A percentile compares a stretch with the other conserved stretches of the same genome.
phyloP scores from a whole-genome alignment of 2,888 invertebrate species.

The Gibbula magus region DNA sequence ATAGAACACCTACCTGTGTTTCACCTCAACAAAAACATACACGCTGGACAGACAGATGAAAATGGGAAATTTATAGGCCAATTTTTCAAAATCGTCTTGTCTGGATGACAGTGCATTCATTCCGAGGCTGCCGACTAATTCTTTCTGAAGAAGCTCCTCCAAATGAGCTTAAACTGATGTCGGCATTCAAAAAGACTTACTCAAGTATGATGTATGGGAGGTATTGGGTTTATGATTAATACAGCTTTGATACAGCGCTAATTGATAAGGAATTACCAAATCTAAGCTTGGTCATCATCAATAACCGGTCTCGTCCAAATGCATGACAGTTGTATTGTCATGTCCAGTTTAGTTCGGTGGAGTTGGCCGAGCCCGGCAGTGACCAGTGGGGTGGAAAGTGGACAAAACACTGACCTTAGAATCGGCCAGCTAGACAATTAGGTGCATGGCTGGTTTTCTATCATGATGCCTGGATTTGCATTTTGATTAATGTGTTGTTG shows the following conservation, averaged over 20 bases:
- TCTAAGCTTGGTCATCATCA: constrained; percentile 2
- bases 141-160: not conserved
- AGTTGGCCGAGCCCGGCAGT: not conserved
- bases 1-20: not conserved
- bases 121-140: not conserved
- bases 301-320: constrained; percentile 2
- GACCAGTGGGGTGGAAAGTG: not conserved
- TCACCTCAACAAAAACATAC: not conserved
- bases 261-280: constrained; percentile 16
- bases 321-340: not conserved
- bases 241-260: not conserved
- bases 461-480: not conserved
- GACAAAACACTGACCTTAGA: not conserved
- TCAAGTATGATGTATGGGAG: constrained; percentile 8
- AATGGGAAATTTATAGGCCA: constrained; percentile 4
- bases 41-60: not conserved
- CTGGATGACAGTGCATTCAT: not conserved
- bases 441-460: not conserved
- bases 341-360: not conserved
- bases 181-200: constrained; percentile 21
- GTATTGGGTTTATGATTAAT: constrained; percentile 5
- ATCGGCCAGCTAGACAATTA: not conserved
- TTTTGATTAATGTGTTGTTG: not conserved
- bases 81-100: not conserved
- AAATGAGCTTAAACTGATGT: constrained; percentile 17